Evolutionary conservation across 2,888 invertebrate species (phyloP), one percentile per base, ranked within the genome.

Genomic region (Eristalinus aeneus): DNA sequence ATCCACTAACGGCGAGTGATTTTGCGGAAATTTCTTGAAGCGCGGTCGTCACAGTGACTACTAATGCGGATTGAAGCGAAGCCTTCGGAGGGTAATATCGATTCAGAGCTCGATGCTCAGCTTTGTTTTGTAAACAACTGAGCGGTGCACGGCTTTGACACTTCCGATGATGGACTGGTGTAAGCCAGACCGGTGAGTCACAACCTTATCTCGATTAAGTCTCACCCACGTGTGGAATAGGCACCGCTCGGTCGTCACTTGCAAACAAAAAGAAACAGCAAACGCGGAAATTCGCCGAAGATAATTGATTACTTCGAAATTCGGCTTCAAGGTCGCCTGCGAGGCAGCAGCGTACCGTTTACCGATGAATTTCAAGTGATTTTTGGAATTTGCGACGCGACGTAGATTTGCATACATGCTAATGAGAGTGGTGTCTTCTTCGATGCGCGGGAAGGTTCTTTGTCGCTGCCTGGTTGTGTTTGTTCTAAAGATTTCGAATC

Each of bases 21-120:
- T 79, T 54, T 56, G 68, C 73, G 79, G 79, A 80, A 80, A 63
- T 68, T 74, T 80, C 54, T 63, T 58, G 54, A 39, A 65, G 27
- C 75, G 56, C 36, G 9, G 20, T 16, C 65, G 54, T 34, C 39
- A 46, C 20, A 12, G 31, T 36, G 39, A n/a, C 39, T 65, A 72
- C 71, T 11, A 58, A 58, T n/a, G 12, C 22, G 58, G 1, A 22
- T 11, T 56, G 56, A 23, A 23, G 23, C 22, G 12, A 27, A 27
- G 23, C 56, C 23, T 56, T 27, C 56, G 23, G 23, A 23, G 11
- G 23, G 56, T 12, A 12, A 56, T 22, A 23, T 23, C 22, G 22
- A 56, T 56, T 56, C 46, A 46, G 46, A 16, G 46, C 46, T 46
- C 46, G 46, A 46, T 46, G 46, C 46, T n/a, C 16, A 23, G 8